phyloP scores from a whole-genome alignment of 2,797 vertebrate genomes.

The Notamacropus eugenii region DNA sequence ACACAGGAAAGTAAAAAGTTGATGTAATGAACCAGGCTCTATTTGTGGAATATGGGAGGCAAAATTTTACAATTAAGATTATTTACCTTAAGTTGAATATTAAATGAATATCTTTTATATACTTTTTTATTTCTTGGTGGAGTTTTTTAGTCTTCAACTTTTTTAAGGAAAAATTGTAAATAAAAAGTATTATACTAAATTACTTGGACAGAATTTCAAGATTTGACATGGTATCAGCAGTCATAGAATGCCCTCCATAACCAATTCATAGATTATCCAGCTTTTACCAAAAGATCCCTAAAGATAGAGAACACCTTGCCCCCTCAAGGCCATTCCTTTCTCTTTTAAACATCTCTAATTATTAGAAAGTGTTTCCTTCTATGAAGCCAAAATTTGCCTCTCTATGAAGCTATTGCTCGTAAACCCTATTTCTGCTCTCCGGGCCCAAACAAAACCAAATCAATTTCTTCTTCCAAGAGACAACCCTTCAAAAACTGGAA shows the following conservation, averaged over 20 bases:
- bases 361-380: neutral
- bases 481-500: neutral
- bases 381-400: neutral
- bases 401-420: neutral
- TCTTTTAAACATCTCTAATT: neutral
- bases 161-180: too few species aligned
- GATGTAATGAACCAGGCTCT: neutral
- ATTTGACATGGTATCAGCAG: too few species aligned
- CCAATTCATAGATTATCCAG: too few species aligned
- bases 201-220: too few species aligned
- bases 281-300: too few species aligned
- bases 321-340: neutral
- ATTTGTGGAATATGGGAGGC: neutral
- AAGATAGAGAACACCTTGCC: too few species aligned
- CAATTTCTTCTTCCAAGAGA: neutral
- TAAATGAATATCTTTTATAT: neutral
- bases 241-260: too few species aligned
- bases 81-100: neutral
- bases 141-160: too few species aligned
- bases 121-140: neutral
- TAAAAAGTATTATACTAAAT: too few species aligned
- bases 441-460: neutral
- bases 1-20: neutral
- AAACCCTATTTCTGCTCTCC: neutral
- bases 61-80: neutral